Conservation (phyloP, 2,888 invertebrate genomes). For the Aporophyla lueneburgensis region DNA sequence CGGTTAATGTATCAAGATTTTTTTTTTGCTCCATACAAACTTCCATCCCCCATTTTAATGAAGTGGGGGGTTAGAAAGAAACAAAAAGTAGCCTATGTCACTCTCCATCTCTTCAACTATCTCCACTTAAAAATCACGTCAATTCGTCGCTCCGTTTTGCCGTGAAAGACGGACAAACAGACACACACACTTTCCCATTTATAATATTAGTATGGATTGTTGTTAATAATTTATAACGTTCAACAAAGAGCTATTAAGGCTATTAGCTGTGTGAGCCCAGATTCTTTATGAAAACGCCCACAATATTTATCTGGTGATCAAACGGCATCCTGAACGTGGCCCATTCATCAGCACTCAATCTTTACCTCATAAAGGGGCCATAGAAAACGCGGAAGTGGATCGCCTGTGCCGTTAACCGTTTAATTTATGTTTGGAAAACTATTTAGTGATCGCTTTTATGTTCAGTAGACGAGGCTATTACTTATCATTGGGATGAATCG, state of each 20-base stretch:
- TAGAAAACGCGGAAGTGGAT: conserved; percentile 80
- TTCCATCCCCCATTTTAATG: no score
- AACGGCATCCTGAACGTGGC: conserved; percentile 78
- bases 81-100: no score
- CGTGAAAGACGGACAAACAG: no score
- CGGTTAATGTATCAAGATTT: no score
- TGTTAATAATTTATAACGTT: conserved; percentile 60
- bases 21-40: no score
- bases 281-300: conserved; percentile 77
- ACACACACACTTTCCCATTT: no score
- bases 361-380: conserved; percentile 81
- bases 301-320: conserved; percentile 87
- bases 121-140: no score
- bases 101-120: no score
- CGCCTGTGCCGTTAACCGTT: conserved; percentile 44
- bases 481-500: conserved; percentile 53
- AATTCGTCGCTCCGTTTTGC: no score
- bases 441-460: conserved; percentile 59
- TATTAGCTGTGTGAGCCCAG: conserved; percentile 79
- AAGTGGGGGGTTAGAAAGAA: no score
- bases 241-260: conserved; percentile 74
- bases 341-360: conserved; percentile 86
- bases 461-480: conserved; percentile 46
- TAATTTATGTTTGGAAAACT: conserved; percentile 59
- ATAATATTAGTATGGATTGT: no score